Conservation (phyloP, 2,797 vertebrate species). For the Pelobates cultripes region DNA sequence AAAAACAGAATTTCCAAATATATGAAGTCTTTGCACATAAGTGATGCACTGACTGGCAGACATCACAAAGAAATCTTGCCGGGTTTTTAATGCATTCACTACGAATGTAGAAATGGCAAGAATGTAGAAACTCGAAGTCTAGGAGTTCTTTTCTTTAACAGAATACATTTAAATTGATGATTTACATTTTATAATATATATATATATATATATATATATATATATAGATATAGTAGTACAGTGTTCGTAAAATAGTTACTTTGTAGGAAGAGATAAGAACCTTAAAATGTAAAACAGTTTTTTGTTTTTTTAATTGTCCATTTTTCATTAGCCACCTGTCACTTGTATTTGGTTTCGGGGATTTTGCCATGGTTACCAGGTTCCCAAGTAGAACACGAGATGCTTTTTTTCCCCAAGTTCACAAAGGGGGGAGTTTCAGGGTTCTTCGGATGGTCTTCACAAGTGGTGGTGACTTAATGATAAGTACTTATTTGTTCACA, state of each 20-base stretch:
- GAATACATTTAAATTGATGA: background rate
- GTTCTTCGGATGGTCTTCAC: no score
- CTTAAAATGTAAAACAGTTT: no score
- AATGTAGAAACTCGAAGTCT: background rate
- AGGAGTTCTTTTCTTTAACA: background rate
- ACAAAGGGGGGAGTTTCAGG: no score
- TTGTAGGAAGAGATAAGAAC: no score
- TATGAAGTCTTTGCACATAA: background rate
- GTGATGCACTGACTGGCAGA: constrained; percentile 1
- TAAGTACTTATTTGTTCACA: no score
- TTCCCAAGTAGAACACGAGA: no score
- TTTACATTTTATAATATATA: background rate
- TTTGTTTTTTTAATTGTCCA: no score
- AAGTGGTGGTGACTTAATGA: no score
- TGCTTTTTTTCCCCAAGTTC: no score
- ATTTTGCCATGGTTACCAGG: no score
- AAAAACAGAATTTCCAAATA: background rate
- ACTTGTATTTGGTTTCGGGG: no score
- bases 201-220: background rate
- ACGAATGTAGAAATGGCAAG: background rate
- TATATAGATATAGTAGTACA: background rate
- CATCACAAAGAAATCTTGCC: background rate
- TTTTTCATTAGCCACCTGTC: no score
- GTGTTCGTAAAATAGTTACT: background rate
- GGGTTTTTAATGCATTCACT: background rate